Evolutionary conservation across 1,140 invertebrate species (phyloP).

Genomic region (Aphis gossypii): DNA sequence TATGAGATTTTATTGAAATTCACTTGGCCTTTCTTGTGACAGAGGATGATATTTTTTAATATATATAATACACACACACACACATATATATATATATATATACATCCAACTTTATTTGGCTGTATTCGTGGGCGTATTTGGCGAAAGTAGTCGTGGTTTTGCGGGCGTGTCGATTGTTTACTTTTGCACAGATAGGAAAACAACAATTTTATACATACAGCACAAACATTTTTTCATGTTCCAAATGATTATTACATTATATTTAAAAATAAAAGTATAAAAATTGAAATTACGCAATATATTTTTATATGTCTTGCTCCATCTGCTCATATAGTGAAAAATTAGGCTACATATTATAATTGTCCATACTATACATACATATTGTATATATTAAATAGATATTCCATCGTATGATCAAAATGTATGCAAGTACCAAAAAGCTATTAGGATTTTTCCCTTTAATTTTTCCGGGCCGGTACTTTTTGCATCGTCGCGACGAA

Average conservation of each 20-base stretch:
- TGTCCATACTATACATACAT: too few relatives aligned
- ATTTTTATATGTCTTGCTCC: background rate
- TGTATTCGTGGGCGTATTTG: background rate
- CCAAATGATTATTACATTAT: constrained; percentile 33
- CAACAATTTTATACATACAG: background rate
- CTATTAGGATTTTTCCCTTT: background rate
- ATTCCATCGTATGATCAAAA: background rate
- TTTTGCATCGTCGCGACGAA: background rate
- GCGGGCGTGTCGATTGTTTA: background rate
- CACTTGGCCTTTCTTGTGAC: background rate
- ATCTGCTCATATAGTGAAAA: background rate
- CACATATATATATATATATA: background rate
- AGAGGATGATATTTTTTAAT: background rate
- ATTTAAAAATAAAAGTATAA: background rate
- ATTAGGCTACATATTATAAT: background rate
- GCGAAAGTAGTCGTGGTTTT: constrained; percentile 23
- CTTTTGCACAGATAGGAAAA: background rate
- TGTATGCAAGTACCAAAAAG: background rate
- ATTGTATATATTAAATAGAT: background rate
- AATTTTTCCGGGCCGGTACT: background rate
- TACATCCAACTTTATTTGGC: background rate
- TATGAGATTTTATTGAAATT: background rate
- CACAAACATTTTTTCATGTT: constrained; percentile 31
- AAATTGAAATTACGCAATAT: constrained; percentile 19
- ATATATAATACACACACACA: background rate